Evolutionary conservation across 2,888 invertebrate genomes (phyloP), one percentile per base, ranked within the genome.

Genomic region (Catocala sponsa): DNA sequence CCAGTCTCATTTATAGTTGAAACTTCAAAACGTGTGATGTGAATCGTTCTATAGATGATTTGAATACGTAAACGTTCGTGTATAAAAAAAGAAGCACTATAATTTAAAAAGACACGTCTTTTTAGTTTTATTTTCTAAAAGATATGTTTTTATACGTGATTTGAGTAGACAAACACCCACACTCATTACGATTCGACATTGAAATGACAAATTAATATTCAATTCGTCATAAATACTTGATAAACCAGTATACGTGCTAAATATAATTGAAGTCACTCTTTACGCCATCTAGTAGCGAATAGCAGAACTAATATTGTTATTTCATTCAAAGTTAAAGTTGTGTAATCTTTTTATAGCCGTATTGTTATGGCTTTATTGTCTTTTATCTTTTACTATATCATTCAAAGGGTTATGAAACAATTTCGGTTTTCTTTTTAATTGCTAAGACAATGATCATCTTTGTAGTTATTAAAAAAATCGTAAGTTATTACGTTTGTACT

Each of bases 231-330:
- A 42, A 42, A 42, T 11, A 5, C 42, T 42, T 38, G 2, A 38
- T 38, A 4, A 38, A 38, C 38, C 10, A 25, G 25, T 25, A 25
- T 25, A 25, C 42, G 42, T 11, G 10, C 5, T 42, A n/a, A 42
- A 10, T 11, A 42, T 25, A 48, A 48, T 48, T 13, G 42, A 13
- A 43, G n/a, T n/a, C n/a, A 68, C 72, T 33, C 10, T n/a, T 68
- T 43, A 4, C 78, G 85, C 80, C 83, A 87, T 81, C 87, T 86
- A 75, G 68, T 41, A 68, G 47, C 51, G 65, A 77, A 71, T 83
- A 79, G 85, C 60, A 0, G 59, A 71, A 80, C 65, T 43, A 63
- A 47, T 41, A 13, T 7, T 48, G 46, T 55, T 57, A 59, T 63
- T 55, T 60, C 4, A 49, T 44, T 55, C 50, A 58, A 48, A 47